Percentiles rank a stretch among this genome's conserved stretches.
Conservation (phyloP, 2,888 invertebrate genomes). For the Ornithoptera priamus region DNA sequence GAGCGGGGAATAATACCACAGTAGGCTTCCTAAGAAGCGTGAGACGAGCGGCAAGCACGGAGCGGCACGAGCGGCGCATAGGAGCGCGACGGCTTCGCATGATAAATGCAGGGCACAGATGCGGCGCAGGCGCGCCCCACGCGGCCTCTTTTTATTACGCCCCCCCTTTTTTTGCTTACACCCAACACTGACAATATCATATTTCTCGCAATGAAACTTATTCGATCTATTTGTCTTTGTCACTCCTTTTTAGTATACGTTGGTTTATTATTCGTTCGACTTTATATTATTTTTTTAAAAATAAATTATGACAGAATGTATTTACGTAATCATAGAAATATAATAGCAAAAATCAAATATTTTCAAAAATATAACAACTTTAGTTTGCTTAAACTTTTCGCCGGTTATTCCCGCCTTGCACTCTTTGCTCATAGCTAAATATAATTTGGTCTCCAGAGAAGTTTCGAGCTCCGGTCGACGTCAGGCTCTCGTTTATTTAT, state of each 20-base stretch:
- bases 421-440: constrained; percentile 33
- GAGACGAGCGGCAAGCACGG: constrained; percentile 43
- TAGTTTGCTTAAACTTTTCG: too few relatives aligned
- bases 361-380: too few relatives aligned
- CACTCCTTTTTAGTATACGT: too few relatives aligned
- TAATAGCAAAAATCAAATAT: too few relatives aligned
- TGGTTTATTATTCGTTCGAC: too few relatives aligned
- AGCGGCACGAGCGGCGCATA: constrained; percentile 48
- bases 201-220: constrained; percentile 34
- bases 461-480: constrained; percentile 49
- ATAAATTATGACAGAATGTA: too few relatives aligned
- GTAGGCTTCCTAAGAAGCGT: constrained; percentile 15
- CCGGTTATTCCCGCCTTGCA: background rate
- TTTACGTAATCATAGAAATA: too few relatives aligned
- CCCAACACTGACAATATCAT: constrained; percentile 44
- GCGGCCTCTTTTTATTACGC: constrained; percentile 60
- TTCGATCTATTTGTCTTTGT: background rate
- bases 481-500: constrained; percentile 72
- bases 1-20: constrained; percentile 7
- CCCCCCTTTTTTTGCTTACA: constrained; percentile 49
- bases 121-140: constrained; percentile 71
- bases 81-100: constrained; percentile 69
- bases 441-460: constrained; percentile 41
- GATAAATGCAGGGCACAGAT: constrained; percentile 77
- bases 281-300: too few relatives aligned